A percentile compares a stretch with the other conserved stretches of the same genome.
These are phyloP conservation scores for Drosophila kikkawai DNA, from an alignment of 1,140 invertebrate genomes.

Conservation along the genomic window DNA sequence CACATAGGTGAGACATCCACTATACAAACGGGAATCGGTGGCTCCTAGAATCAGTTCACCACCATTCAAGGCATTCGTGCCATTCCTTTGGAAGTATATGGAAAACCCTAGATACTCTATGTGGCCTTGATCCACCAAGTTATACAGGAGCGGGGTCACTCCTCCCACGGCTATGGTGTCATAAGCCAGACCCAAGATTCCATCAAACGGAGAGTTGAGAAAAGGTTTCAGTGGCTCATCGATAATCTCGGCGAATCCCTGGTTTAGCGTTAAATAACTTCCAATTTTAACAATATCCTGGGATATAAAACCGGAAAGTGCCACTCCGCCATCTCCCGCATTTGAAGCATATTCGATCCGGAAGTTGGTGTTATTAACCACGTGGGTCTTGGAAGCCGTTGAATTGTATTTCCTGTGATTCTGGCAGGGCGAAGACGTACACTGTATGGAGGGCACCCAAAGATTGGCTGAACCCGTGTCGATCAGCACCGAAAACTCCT, in stretches of 20 bases:
- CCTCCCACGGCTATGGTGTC: constrained; percentile 94
- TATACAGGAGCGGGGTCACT: constrained; percentile 96
- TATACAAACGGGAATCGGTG: constrained; percentile 94
- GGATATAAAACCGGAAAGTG: constrained; percentile 92
- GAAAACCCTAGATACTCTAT: constrained; percentile 94
- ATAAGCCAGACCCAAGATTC: constrained; percentile 97
- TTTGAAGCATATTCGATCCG: constrained; percentile 95
- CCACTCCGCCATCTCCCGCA: constrained; percentile 92
- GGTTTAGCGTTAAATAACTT: constrained; percentile 89
- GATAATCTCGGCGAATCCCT: constrained; percentile 98
- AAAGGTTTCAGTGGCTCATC: constrained; percentile 93
- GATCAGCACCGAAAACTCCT: constrained; percentile 97
- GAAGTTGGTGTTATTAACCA: constrained; percentile 94
- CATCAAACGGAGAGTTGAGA: constrained; percentile 97
- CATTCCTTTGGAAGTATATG: constrained; percentile 93
- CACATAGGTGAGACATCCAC: constrained; percentile 95
- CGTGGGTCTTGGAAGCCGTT: constrained; percentile 92
- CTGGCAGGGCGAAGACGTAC: constrained; percentile 90
- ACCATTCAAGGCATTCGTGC: constrained; percentile 88
- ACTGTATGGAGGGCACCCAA: constrained; percentile 98
- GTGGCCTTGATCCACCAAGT: constrained; percentile 94
- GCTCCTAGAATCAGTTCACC: constrained; percentile 97
- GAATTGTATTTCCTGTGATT: constrained; percentile 97
- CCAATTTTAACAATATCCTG: constrained; percentile 91
- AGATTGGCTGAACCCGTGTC: constrained; percentile 99